Percentiles rank a stretch among this genome's conserved stretches.
Conservation (phyloP, 2,113 vertebrate species). For the Corythoichthys haematopterus region DNA sequence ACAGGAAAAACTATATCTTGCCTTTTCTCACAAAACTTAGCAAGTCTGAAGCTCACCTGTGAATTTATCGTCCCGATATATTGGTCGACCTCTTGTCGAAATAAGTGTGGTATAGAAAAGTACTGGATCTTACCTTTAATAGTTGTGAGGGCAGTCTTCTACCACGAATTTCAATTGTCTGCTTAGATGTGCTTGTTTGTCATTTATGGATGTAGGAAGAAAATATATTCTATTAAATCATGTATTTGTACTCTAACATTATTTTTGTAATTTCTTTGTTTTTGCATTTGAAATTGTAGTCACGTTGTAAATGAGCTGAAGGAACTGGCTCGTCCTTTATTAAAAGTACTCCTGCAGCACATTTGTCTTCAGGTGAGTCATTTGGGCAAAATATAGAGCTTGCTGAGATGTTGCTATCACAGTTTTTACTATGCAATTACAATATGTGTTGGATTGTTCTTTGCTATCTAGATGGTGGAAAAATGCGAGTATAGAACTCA, state of each 20-base stretch:
- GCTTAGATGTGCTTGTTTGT: too few species aligned
- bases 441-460: background rate
- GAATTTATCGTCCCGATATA: too few species aligned
- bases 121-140: too few species aligned
- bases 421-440: too few species aligned
- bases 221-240: background rate
- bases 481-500: constrained; percentile 81
- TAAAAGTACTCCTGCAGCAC: constrained; percentile 84
- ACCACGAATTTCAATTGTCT: too few species aligned
- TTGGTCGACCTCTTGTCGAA: too few species aligned
- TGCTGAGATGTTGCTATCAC: background rate
- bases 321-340: constrained; percentile 70
- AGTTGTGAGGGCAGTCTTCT: too few species aligned
- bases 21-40: too few species aligned
- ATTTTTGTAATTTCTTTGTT: background rate
- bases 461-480: constrained; percentile 81
- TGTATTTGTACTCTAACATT: background rate
- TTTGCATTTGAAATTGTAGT: constrained; percentile 56
- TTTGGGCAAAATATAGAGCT: background rate
- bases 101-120: too few species aligned
- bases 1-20: too few species aligned
- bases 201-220: too few species aligned
- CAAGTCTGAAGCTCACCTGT: too few species aligned
- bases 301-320: constrained; percentile 79
- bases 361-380: constrained; percentile 84